Percentiles rank a stretch among this genome's conserved stretches.
Evolutionary conservation across 2,888 invertebrate genomes (phyloP).

Genomic region (Emmelina monodactyla): DNA sequence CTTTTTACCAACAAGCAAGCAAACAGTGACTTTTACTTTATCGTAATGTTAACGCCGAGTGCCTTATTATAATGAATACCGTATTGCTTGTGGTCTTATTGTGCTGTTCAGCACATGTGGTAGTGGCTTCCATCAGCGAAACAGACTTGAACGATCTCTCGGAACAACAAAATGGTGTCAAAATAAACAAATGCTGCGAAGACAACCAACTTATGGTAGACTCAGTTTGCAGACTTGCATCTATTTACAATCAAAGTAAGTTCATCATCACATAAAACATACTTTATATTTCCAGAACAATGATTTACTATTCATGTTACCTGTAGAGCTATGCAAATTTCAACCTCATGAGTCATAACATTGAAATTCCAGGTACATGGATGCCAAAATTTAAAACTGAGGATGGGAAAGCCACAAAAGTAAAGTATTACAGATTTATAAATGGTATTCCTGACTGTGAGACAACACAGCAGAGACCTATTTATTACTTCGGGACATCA

Average conservation of each 20-base stretch:
- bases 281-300: not conserved
- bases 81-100: constrained; percentile 40
- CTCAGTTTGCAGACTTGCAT: constrained; percentile 69
- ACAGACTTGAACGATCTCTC: constrained; percentile 56
- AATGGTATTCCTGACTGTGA: constrained; percentile 76
- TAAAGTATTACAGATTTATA: constrained; percentile 65
- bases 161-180: constrained; percentile 52
- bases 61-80: no score
- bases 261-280: constrained; percentile 13
- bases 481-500: constrained; percentile 69
- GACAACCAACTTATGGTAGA: constrained; percentile 74
- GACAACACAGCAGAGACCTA: constrained; percentile 72
- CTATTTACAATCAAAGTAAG: constrained; percentile 67
- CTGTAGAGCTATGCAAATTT: not conserved
- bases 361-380: constrained; percentile 49
- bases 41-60: no score
- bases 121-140: no score
- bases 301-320: not conserved
- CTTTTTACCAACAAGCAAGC: no score
- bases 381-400: constrained; percentile 71
- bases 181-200: constrained; percentile 84
- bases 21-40: no score
- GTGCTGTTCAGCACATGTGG: no score
- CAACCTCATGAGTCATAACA: constrained; percentile 1
- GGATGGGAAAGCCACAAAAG: constrained; percentile 62